These are phyloP conservation scores for Desmophyllum pertusum DNA, from an alignment of 92 coral and sea anemone species.

Conservation along the genomic window DNA sequence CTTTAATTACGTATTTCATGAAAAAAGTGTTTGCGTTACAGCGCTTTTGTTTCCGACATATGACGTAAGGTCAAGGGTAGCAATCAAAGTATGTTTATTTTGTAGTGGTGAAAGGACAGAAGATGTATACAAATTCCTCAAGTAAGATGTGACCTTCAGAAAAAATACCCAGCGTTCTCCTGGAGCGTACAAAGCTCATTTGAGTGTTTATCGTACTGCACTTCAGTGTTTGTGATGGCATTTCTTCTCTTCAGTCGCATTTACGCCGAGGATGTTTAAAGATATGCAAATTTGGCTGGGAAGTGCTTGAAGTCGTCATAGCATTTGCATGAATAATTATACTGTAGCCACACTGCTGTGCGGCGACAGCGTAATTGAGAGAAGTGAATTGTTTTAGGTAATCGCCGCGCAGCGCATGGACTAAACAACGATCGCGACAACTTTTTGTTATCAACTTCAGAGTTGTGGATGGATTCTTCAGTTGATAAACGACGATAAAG, in stretches of 20 bases:
- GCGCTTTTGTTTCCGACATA: constrained; percentile 12
- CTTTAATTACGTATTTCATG: not conserved
- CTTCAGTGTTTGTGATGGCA: not conserved
- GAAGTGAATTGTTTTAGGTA: constrained; percentile 27
- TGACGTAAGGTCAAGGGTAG: constrained; percentile 29
- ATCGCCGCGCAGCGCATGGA: constrained; percentile 25
- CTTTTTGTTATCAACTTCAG: not conserved
- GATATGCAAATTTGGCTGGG: constrained; percentile 30
- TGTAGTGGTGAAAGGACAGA: too few species aligned
- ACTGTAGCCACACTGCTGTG: constrained; percentile 11
- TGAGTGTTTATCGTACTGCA: not conserved
- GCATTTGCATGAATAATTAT: constrained; percentile 32
- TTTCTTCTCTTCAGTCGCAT: not conserved
- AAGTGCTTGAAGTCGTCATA: constrained; percentile 20
- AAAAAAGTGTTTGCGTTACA: constrained; percentile 20
- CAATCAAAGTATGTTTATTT: constrained; percentile 41
- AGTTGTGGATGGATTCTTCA: constrained; percentile 11
- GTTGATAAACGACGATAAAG: not conserved
- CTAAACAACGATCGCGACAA: constrained; percentile 39
- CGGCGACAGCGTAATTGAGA: constrained; percentile 18
- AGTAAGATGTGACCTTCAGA: not conserved
- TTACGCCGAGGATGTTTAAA: constrained; percentile 1
- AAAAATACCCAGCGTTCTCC: constrained; percentile 36
- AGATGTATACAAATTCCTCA: not conserved
- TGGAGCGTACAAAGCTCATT: not conserved